These are phyloP conservation scores for Leuctra nigra DNA, from an alignment of 2,888 invertebrate species.

Conservation along the genomic window DNA sequence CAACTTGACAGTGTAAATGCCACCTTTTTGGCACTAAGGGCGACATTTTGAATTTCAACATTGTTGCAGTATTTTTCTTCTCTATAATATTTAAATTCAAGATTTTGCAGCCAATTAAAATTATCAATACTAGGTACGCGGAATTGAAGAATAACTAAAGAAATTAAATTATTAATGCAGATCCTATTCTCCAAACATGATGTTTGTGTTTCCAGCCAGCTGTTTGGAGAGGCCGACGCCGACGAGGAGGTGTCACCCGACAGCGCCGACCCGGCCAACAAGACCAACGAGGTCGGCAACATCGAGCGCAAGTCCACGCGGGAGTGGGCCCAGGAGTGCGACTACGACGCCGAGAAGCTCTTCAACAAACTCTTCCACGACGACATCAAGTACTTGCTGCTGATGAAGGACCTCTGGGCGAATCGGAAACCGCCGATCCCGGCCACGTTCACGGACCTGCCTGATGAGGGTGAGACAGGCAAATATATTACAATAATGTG, in stretches of 20 bases:
- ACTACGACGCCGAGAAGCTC: conserved; percentile 77
- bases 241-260: conserved; percentile 98
- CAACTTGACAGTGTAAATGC: no score
- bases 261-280: conserved; percentile 85
- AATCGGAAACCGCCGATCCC: conserved; percentile 79
- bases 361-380: conserved; percentile 91
- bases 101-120: no score
- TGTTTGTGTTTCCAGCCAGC: no score
- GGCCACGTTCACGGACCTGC: conserved; percentile 31
- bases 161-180: no score
- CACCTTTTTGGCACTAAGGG: no score
- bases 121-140: no score
- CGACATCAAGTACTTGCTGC: conserved; percentile 89
- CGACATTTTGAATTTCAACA: no score
- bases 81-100: no score
- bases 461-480: conserved; percentile 24
- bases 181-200: no score
- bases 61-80: no score
- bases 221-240: conserved; percentile 95
- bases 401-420: conserved; percentile 95
- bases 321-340: conserved; percentile 77
- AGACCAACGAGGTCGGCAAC: conserved; percentile 48
- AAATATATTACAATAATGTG: no score
- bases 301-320: conserved; percentile 64
- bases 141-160: no score